phyloP scores from a whole-genome alignment of 2,888 invertebrate species.

The Dilophus febrilis region DNA sequence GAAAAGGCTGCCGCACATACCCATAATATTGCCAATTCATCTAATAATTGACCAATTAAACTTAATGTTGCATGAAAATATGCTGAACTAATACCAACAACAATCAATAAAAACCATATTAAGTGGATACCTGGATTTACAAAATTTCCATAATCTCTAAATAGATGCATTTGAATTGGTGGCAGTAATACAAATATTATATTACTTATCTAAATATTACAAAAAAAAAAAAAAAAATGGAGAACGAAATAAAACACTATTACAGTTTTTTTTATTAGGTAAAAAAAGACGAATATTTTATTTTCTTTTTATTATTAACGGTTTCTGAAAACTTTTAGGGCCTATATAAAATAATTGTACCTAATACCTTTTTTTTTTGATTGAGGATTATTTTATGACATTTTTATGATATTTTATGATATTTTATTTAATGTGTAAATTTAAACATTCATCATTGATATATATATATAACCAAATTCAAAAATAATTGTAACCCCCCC shows the following conservation, averaged over 20 bases:
- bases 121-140: conserved; percentile 62
- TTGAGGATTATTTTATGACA: no score
- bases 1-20: conserved; percentile 62
- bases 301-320: conserved; percentile 1
- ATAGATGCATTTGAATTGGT: conserved; percentile 58
- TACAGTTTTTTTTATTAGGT: not conserved
- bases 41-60: conserved; percentile 60
- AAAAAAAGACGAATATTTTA: not conserved
- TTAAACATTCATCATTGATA: no score
- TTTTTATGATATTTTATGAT: no score
- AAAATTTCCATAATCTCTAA: conserved; percentile 56
- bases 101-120: conserved; percentile 63
- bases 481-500: no score
- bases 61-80: conserved; percentile 76
- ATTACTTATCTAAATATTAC: conserved; percentile 52
- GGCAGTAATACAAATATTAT: conserved; percentile 58
- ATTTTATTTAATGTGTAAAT: no score
- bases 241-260: conserved; percentile 8
- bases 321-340: not conserved
- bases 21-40: conserved; percentile 71
- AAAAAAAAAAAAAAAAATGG: conserved; percentile 7
- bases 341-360: not conserved
- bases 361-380: not conserved
- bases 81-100: conserved; percentile 63
- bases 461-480: no score